Evolutionary conservation across 1,140 invertebrate genomes (phyloP).

Genomic region (Sycophaga agraensis): DNA sequence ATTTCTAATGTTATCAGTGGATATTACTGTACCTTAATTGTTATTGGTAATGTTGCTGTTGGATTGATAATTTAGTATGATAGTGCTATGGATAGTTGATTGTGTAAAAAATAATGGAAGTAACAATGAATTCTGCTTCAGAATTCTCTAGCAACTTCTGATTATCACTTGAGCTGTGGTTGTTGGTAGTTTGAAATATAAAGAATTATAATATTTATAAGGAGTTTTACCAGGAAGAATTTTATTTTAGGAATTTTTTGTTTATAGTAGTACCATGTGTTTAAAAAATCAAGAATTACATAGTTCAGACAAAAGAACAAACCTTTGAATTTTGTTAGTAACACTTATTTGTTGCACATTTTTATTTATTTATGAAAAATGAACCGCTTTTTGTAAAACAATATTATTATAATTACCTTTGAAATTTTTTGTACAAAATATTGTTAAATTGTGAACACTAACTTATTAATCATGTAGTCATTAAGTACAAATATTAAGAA

Average conservation of each 20-base stretch:
- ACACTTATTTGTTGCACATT: slow-evolving; percentile 5
- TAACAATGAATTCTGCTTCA: slow-evolving; percentile 4
- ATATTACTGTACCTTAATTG: slow-evolving; percentile 26
- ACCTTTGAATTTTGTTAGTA: slow-evolving; percentile 1
- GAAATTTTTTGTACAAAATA: slow-evolving; percentile 15
- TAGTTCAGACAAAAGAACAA: too few relatives aligned
- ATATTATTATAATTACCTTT: slow-evolving; percentile 1
- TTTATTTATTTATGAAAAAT: slow-evolving; percentile 18
- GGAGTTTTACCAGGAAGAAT: not conserved
- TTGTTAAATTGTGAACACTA: not conserved
- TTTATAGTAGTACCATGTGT: too few relatives aligned
- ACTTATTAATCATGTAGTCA: not conserved
- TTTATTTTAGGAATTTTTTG: slow-evolving; percentile 15
- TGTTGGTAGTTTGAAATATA: slow-evolving; percentile 1
- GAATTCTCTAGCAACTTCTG: not conserved
- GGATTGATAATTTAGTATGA: slow-evolving; percentile 6
- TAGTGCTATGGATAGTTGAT: not conserved
- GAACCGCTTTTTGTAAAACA: not conserved
- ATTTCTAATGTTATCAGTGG: slow-evolving; percentile 8
- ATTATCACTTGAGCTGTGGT: slow-evolving; percentile 19
- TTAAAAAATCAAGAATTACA: too few relatives aligned
- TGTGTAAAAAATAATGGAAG: not conserved
- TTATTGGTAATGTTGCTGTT: slow-evolving; percentile 16
- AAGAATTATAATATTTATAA: slow-evolving; percentile 4
- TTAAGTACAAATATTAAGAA: slow-evolving; percentile 2